Base-by-base conservation (phyloP, 2,113 vertebrate species). In the Pygoscelis antarcticus region DNA sequence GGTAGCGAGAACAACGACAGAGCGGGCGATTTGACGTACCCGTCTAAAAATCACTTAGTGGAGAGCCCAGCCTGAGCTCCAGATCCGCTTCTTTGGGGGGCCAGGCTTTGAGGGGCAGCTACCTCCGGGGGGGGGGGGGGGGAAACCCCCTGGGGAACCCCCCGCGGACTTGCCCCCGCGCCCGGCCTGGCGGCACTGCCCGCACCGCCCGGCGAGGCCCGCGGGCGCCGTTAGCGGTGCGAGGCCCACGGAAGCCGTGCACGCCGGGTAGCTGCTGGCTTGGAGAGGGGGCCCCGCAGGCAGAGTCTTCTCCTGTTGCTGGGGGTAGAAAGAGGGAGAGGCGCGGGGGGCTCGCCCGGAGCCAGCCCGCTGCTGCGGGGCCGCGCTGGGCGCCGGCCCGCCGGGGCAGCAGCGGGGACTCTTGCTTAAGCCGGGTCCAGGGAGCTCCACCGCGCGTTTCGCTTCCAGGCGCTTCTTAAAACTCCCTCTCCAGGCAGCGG, bases 101-200 rank as follows among this genome's bases (percentile, higher is more conserved):
- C 1, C 23, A n/a, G n/a, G 14, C 29, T 42, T 29, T 60, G 26
- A 69, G 36, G 25, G 13, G 5, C 38, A 57, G 10, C 34, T 66
- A 4, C 20, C 40, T 62, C 27, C 3, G 40, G 36, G 36, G 36
- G 36, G 36, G 62, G 36, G 30, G 3, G 13, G 20, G 11, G 10
- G 34, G 17, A 57, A 32, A 36, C 36, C 10, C 32, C 36, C 36
- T n/a, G 44, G 17, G 7, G 10, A 32, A 1, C 10, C 11, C 19
- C 29, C 7, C 14, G 3, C 25, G 29, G 21, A 12, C 7, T 66
- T 34, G 5, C 1, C 30, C 29, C 21, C 14, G 14, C 3, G 2
- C 27, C 30, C 49, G 40, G 57, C 19, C 58, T 25, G 69, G 27
- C 40, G 10, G 3, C 71, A 36, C 36, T 3, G 20, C 30, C 16